These are phyloP conservation scores for Pipistrellus nathusii DNA, from an alignment of 2,797 vertebrate genomes.

Conservation along the genomic window DNA sequence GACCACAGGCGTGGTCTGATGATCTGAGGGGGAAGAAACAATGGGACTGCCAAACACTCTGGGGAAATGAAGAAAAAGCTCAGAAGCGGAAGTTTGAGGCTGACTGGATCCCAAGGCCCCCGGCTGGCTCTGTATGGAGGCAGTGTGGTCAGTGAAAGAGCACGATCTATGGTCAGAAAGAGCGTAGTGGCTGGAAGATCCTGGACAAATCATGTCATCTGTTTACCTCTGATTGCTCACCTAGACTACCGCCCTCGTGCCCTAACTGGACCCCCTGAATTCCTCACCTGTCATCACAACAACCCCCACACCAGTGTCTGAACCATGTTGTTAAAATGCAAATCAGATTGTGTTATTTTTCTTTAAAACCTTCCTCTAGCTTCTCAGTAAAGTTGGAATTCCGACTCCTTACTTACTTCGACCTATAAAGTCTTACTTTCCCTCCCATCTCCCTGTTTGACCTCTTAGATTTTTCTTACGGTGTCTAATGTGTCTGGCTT, in stretches of 20 bases:
- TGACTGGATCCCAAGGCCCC: neutral
- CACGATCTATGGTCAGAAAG: too few relatives aligned
- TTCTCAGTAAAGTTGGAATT: neutral
- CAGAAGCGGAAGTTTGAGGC: neutral
- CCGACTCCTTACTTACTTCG: neutral
- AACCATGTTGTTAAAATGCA: neutral
- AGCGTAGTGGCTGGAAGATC: neutral
- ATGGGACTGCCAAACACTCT: neutral
- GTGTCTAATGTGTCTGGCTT: neutral
- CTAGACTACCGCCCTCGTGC: accelerated
- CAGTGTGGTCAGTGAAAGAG: neutral
- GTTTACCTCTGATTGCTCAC: neutral
- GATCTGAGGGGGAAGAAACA: neutral
- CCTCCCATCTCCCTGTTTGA: neutral
- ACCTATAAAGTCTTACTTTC: neutral
- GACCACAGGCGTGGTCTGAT: neutral
- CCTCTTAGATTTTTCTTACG: neutral
- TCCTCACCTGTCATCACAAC: neutral
- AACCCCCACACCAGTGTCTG: neutral
- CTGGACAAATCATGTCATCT: neutral
- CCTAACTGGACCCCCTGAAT: neutral
- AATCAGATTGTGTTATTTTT: neutral
- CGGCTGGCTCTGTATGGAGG: neutral
- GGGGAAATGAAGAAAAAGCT: neutral
- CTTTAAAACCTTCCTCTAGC: neutral